Evolutionary conservation across 2,797 vertebrate species (phyloP), one percentile per base, ranked within the genome.

Genomic region (Serranus cabrilla): DNA sequence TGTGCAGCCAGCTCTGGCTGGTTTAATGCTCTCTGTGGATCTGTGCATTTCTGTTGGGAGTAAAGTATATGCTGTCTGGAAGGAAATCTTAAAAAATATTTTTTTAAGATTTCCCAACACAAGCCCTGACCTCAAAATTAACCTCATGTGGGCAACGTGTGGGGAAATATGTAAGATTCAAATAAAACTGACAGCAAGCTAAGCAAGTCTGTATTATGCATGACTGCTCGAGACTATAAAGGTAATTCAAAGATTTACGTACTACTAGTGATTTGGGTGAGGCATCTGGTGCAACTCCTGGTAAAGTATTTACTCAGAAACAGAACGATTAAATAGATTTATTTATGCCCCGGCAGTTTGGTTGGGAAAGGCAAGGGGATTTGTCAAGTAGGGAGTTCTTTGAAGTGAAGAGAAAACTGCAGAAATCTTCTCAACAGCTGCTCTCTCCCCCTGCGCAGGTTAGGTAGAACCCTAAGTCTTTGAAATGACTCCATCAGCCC

Each of bases 311-410:
- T 91, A 90, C 83, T 79, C 76, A 74, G 74, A 90, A 90, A 88
- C 78, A 78, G 75, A 91, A 83, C 83, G 67, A 90, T 93, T 88
- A 93, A 91, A 91, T 89, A 87, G 90, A 93, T 91, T 88, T 91
- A 91, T 90, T 90, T 84, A 87, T 77, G 80, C 81, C 65, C 25
- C 58, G 42, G 85, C 84, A 73, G 88, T 87, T 89, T 84, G 73
- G 77, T 66, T 79, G 63, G 80, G 84, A 80, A 88, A 91, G 79
- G 81, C 80, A 87, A 80, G 82, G 72, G 65, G 78, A 90, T 91
- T 92, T 18, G 77, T 92, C 83, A 85, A 89, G 74, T 82, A 65
- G 83, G 67, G 82, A 79, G 74, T 74, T 87, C 77, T 89, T 90
- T 94, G 88, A 93, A 87, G 85, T 87, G 80, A 85, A 74, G 77